Evolutionary conservation across 1,140 invertebrate species (phyloP).

Genomic region (Nixonia krombeini): DNA sequence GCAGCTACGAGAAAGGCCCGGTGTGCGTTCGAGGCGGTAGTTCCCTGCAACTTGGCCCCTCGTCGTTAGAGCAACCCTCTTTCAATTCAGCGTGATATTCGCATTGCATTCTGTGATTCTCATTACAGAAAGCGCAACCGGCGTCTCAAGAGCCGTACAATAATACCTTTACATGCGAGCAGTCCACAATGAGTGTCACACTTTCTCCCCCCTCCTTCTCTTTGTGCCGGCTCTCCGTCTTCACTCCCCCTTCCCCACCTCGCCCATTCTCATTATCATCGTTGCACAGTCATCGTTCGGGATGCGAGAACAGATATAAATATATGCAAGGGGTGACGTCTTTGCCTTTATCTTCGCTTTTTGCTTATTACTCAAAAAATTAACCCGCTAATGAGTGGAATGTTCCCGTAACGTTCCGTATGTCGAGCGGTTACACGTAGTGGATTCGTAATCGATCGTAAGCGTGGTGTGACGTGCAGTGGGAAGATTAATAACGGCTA

Average conservation of each 20-base stretch:
- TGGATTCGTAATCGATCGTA: too few species aligned
- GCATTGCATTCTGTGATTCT: conserved; percentile 21
- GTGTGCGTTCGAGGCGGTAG: not conserved
- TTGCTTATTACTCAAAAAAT: too few species aligned
- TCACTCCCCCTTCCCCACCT: not conserved
- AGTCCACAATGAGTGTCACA: conserved; percentile 27
- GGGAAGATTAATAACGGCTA: too few species aligned
- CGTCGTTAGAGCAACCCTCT: conserved; percentile 3
- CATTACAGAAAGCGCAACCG: conserved; percentile 37
- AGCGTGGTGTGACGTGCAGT: too few species aligned
- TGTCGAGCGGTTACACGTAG: too few species aligned
- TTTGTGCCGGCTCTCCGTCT: not conserved
- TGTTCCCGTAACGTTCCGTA: too few species aligned
- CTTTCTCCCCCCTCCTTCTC: conserved; percentile 1
- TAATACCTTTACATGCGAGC: conserved; percentile 13
- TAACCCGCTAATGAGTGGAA: too few species aligned
- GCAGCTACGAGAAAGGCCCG: too few species aligned
- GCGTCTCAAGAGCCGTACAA: conserved; percentile 4
- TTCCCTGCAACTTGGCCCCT: conserved; percentile 5
- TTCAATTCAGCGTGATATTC: conserved; percentile 29
- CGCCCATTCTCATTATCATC: conserved; percentile 6
- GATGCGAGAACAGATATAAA: too few species aligned
- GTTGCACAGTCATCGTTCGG: too few species aligned
- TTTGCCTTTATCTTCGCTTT: too few species aligned
- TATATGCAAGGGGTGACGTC: too few species aligned